Base-by-base conservation (phyloP, 2,797 vertebrate genomes). In the Sebastes reedi region DNA sequence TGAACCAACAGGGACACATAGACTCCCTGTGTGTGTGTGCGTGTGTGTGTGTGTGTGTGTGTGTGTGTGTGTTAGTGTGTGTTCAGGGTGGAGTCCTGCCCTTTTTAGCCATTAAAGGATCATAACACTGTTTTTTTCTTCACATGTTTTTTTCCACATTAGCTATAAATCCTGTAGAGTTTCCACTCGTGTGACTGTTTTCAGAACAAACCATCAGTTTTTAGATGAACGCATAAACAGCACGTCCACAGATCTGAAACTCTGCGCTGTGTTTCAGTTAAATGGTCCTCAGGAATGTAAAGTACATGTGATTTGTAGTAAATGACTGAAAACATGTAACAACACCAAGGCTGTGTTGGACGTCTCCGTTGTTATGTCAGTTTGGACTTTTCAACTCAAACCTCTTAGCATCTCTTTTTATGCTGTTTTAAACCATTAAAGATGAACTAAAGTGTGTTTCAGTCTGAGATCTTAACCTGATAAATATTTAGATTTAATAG, bases 281-380 rank as follows among this genome's bases (percentile, higher is more conserved):
- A 22, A 11, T 0, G 71, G 2, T 22, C 24, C 36, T 2, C 46
- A 75, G 80, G 72, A 82, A 80, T 29, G 72, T 69, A 32, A 65
- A 77, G 32, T n/a, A 9, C 13, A 39, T 67, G 72, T 72, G 70
- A 83, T 86, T 73, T 39, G 69, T 54, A 24, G 34, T 52, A 59
- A 78, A 58, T 42, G 61, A 72, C 27, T 75, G 60, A 36, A 67
- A 67, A 50, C 5, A 2, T 9, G 29, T 14, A 46, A 46, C 42
- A 46, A 46, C 77, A 3, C 27, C 5, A 20, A 46, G 34, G 1
- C 67, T 30, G 29, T 4, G 46, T 10, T 46, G 42, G 16, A 8
- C 4, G 2, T 27, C 27, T 27, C 14, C 4, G 3, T 25, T n/a
- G 11, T 58, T 7, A 5, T 65, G 11, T 20, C 27, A 3, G 34